A percentile compares a stretch with the other conserved stretches of the same genome.
Conservation (phyloP, 2,113 vertebrate species). For the Siniperca chuatsi region DNA sequence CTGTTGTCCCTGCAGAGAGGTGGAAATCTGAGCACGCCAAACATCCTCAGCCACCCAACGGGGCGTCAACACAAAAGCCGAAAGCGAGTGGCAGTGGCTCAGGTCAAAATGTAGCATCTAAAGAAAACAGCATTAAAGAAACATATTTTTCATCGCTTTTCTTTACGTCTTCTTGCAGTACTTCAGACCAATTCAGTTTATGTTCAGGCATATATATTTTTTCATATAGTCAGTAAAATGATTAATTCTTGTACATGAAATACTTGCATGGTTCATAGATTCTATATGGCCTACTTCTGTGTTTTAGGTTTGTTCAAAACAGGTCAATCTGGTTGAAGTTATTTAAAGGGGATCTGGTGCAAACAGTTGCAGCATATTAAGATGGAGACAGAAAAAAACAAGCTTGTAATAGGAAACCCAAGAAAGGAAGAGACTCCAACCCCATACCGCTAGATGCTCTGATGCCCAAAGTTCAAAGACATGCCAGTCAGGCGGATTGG, state of each 20-base stretch:
- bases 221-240: background rate
- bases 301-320: background rate
- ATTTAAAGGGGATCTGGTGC: background rate
- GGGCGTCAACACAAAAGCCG: conserved; percentile 5
- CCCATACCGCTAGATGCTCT: background rate
- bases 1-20: conserved; percentile 77
- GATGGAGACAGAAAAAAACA: background rate
- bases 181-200: background rate
- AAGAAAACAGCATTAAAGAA: conserved; percentile 8
- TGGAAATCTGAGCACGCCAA: conserved; percentile 60
- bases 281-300: background rate
- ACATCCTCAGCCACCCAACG: conserved; percentile 33
- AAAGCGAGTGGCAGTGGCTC: conserved; percentile 9
- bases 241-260: background rate
- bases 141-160: background rate
- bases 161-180: background rate
- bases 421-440: background rate
- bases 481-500: no score
- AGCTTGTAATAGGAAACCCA: background rate
- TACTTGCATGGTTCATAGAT: background rate
- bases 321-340: background rate
- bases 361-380: background rate
- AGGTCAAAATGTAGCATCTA: background rate
- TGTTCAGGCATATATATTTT: background rate
- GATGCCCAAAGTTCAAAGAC: background rate